Evolutionary conservation across 1,140 invertebrate genomes (phyloP).

Genomic region (Oppia nitens): DNA sequence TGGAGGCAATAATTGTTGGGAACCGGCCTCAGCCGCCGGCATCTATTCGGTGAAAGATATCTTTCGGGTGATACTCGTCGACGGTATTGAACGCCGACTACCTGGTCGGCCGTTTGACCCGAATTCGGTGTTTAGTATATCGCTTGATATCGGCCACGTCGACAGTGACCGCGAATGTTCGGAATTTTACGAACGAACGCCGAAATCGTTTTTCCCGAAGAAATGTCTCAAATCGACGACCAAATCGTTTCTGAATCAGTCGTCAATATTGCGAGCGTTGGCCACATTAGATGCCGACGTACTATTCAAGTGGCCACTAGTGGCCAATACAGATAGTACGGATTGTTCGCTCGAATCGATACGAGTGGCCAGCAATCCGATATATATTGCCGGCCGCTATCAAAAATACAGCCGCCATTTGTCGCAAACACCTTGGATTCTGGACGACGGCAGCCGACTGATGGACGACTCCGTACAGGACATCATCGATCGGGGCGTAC

Average conservation of each 20-base stretch:
- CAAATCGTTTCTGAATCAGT: constrained; percentile 6
- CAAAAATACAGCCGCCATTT: constrained; percentile 67
- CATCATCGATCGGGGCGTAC: constrained; percentile 47
- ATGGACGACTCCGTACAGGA: constrained; percentile 78
- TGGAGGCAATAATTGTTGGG: not conserved
- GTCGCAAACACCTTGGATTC: constrained; percentile 84
- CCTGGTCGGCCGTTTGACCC: not conserved
- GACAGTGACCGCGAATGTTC: not conserved
- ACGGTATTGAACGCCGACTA: not conserved
- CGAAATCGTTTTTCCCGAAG: constrained; percentile 3
- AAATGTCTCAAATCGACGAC: constrained; percentile 10
- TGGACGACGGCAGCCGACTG: constrained; percentile 53
- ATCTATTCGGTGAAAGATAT: not conserved
- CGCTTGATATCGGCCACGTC: not conserved
- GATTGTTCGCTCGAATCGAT: not conserved
- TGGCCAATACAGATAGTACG: not conserved
- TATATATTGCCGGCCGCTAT: constrained; percentile 47
- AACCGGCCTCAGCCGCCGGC: not conserved
- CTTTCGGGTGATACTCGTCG: not conserved
- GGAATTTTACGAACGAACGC: not conserved
- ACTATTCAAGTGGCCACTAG: not conserved
- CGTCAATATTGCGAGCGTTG: not conserved
- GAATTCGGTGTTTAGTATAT: constrained; percentile 1
- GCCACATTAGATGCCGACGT: not conserved
- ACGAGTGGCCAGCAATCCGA: constrained; percentile 6